These are phyloP conservation scores for Zygothrica quintamaculata DNA, from an alignment of 2,888 invertebrate genomes.

Conservation along the genomic window DNA sequence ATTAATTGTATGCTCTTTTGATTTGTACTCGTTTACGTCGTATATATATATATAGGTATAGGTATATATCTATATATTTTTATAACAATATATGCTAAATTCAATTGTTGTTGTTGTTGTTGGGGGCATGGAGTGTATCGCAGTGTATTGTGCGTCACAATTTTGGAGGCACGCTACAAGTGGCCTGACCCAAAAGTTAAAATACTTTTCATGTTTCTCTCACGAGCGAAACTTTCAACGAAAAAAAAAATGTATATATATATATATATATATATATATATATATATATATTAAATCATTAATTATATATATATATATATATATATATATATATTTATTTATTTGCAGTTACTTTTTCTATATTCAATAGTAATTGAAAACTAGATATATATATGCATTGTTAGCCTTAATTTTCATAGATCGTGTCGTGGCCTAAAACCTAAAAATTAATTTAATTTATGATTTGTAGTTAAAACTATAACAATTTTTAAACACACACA, in stretches of 20 bases:
- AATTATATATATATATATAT: too few relatives aligned
- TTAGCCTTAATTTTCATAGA: too few relatives aligned
- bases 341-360: too few relatives aligned
- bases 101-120: constrained; percentile 44
- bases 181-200: constrained; percentile 35
- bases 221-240: constrained; percentile 24
- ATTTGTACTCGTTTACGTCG: constrained; percentile 2
- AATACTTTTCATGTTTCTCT: constrained; percentile 56
- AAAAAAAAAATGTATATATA: not conserved
- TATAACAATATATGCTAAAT: constrained; percentile 34
- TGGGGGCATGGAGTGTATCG: constrained; percentile 40
- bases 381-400: too few relatives aligned
- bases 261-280: constrained; percentile 1
- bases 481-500: too few relatives aligned
- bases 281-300: not conserved
- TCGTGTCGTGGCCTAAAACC: too few relatives aligned
- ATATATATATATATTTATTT: too few relatives aligned
- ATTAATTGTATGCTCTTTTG: constrained; percentile 25
- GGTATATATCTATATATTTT: constrained; percentile 13
- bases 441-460: too few relatives aligned
- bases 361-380: too few relatives aligned
- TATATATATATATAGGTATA: not conserved
- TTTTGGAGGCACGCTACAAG: constrained; percentile 24
- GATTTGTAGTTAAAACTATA: too few relatives aligned
- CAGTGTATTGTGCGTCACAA: constrained; percentile 48